These are phyloP conservation scores for Paramisgurnus dabryanus DNA, from an alignment of 2,113 vertebrate genomes.

Conservation along the genomic window DNA sequence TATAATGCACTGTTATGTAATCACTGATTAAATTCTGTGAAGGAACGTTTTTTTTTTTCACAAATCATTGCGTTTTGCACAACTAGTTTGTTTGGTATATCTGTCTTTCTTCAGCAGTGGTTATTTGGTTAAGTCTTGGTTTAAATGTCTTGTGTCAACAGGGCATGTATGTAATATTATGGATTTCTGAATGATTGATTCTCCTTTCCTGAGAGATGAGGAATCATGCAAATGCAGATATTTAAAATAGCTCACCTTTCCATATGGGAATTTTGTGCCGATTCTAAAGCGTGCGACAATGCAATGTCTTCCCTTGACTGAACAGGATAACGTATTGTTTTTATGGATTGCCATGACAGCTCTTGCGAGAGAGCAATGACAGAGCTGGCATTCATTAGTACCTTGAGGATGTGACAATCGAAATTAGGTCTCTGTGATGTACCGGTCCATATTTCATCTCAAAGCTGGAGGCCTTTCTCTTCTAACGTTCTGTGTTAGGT, in stretches of 20 bases:
- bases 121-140: conserved; percentile 10
- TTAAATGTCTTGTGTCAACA: conserved; percentile 33
- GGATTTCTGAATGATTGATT: conserved; percentile 43
- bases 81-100: not conserved
- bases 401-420: conserved; percentile 40
- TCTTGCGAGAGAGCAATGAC: conserved; percentile 22
- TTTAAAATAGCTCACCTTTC: conserved; percentile 36
- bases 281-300: conserved; percentile 19
- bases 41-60: no score
- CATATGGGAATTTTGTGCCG: conserved; percentile 14
- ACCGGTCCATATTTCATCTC: conserved; percentile 42
- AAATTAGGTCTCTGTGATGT: conserved; percentile 30
- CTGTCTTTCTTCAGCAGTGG: not conserved
- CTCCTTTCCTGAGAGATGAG: conserved; percentile 13
- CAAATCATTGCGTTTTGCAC: no score
- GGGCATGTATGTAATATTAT: conserved; percentile 27
- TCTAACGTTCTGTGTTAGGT: conserved; percentile 16
- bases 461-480: conserved; percentile 26
- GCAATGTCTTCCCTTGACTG: conserved; percentile 5
- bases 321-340: conserved; percentile 30
- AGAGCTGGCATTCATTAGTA: conserved; percentile 38
- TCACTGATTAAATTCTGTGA: no score
- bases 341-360: conserved; percentile 40
- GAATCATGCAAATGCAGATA: not conserved
- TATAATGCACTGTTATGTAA: no score